Evolutionary conservation across 2,113 vertebrate species (phyloP).

Genomic region (Calyptomena viridis): DNA sequence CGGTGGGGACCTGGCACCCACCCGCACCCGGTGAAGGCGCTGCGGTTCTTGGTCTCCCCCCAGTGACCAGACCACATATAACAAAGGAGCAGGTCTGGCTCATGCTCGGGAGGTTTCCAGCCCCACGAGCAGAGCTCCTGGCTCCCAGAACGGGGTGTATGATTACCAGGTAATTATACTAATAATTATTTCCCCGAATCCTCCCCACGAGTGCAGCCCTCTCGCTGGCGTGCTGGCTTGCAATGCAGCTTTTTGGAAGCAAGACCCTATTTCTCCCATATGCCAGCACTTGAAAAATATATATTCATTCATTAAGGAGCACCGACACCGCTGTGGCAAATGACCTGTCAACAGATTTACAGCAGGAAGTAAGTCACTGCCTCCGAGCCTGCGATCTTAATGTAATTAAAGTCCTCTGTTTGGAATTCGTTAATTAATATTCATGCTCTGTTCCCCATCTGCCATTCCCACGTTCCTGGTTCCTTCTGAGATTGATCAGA

Average conservation of each 20-base stretch:
- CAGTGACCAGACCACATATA: slow-evolving; percentile 48
- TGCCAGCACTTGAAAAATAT: slow-evolving; percentile 29
- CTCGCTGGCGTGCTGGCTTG: background rate
- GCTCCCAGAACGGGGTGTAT: background rate
- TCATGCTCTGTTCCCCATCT: slow-evolving; percentile 69
- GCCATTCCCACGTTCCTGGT: slow-evolving; percentile 58
- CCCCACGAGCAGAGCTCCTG: background rate
- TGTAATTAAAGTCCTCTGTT: slow-evolving; percentile 75
- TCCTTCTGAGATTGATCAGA: slow-evolving; percentile 62
- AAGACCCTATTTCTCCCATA: background rate
- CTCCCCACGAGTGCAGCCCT: background rate
- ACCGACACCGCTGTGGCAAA: slow-evolving; percentile 44
- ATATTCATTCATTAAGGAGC: slow-evolving; percentile 58
- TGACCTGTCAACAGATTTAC: slow-evolving; percentile 65
- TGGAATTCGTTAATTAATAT: slow-evolving; percentile 74
- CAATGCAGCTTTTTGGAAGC: slow-evolving; percentile 61
- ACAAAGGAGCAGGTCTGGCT: background rate
- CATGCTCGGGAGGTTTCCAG: background rate
- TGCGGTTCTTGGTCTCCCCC: slow-evolving; percentile 51
- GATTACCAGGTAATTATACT: background rate
- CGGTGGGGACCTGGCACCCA: background rate
- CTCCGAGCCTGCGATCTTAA: slow-evolving; percentile 53
- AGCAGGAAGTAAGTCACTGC: slow-evolving; percentile 69
- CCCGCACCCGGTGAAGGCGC: background rate
- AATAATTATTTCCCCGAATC: background rate